Conservation (phyloP, 2,113 vertebrate genomes). For the Zosterops pallidus region DNA sequence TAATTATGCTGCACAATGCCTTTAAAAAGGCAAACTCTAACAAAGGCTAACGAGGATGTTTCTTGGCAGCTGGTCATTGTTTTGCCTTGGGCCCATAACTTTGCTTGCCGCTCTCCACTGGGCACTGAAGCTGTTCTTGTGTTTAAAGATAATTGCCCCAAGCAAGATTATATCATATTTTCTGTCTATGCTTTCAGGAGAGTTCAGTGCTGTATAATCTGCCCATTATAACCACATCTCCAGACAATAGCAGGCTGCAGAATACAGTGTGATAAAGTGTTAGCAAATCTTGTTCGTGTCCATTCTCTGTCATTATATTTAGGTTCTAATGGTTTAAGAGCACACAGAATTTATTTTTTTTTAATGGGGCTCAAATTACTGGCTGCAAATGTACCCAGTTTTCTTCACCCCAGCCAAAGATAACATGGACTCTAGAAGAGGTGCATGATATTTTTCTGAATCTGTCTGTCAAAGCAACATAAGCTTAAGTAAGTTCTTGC, state of each 20-base stretch:
- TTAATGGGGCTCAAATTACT: neutral
- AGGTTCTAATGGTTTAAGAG: neutral
- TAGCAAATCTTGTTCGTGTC: neutral
- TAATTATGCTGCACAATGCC: constrained; percentile 49
- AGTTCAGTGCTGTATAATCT: constrained; percentile 10
- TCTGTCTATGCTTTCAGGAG: neutral
- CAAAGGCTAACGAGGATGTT: constrained; percentile 6
- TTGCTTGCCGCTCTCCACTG: neutral
- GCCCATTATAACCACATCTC: neutral
- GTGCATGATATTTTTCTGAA: neutral
- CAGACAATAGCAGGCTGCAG: constrained; percentile 22
- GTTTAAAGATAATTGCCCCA: constrained; percentile 4
- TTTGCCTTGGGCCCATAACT: constrained; percentile 40
- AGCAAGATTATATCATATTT: constrained; percentile 17
- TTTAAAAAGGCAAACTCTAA: constrained; percentile 42
- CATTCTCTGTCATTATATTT: neutral
- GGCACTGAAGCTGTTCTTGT: neutral
- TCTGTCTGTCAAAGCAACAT: neutral
- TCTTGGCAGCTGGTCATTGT: constrained; percentile 27
- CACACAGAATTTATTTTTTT: neutral
- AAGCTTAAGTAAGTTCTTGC: neutral
- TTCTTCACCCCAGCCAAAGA: neutral
- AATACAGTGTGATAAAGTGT: neutral
- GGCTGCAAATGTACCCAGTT: neutral
- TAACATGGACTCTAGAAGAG: neutral